Percentiles rank a stretch among this genome's conserved stretches.
Evolutionary conservation across 23 tunicate genomes (phyloP).

Genomic region (Corella eumyota): DNA sequence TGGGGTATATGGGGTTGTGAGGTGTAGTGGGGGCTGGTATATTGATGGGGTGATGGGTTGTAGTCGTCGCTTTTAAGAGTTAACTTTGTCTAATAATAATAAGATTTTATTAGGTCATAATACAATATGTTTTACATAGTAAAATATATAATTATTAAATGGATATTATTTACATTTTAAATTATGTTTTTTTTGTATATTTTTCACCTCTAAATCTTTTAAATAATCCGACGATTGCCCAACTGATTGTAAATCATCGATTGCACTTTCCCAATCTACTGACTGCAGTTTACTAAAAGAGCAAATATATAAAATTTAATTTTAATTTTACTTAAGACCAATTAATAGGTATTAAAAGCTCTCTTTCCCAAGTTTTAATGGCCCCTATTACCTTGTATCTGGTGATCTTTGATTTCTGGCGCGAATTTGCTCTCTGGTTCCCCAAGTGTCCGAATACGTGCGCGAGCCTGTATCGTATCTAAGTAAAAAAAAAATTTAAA

Average conservation of each 20-base stretch:
- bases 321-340: no score
- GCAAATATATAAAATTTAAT: no score
- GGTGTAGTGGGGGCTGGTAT: no score
- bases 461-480: conserved; percentile 45
- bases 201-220: conserved; percentile 63
- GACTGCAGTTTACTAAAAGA: no score
- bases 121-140: no score
- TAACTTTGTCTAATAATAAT: no score
- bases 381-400: conserved; percentile 28
- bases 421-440: conserved; percentile 41
- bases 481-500: not conserved
- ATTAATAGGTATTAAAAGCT: no score
- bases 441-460: conserved; percentile 62
- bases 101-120: no score
- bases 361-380: no score
- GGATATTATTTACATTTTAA: not conserved
- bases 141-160: not conserved
- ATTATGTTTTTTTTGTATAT: not conserved
- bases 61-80: no score
- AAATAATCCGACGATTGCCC: conserved; percentile 52
- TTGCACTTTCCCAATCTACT: conserved; percentile 75
- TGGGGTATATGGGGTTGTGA: no score
- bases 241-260: conserved; percentile 81
- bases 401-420: conserved; percentile 35
- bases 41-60: no score